Conservation (phyloP, 2,113 vertebrate species). For the Microcebus lehilahytsara region DNA sequence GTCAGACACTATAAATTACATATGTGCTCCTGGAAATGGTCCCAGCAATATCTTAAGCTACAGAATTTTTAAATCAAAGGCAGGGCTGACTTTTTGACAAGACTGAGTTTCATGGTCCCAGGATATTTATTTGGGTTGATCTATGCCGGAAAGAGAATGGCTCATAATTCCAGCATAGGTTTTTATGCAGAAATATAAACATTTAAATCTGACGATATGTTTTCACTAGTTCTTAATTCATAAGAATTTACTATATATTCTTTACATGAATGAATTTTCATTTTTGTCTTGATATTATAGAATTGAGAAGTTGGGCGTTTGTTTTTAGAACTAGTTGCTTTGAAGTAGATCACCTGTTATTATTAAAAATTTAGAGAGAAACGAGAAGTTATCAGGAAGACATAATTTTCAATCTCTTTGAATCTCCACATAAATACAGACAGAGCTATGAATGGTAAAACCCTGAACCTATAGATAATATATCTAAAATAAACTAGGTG, state of each 20-base stretch:
- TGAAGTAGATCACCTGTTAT: neutral
- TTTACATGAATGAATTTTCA: neutral
- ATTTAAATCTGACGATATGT: neutral
- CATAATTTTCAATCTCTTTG: neutral
- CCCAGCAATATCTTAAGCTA: slow-evolving; percentile 33
- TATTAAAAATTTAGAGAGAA: neutral
- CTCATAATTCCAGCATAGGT: neutral
- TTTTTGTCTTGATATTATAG: neutral
- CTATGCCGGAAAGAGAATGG: neutral
- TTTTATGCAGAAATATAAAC: neutral
- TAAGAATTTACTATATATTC: neutral
- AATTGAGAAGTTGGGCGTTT: neutral
- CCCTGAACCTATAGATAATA: neutral
- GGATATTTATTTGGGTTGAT: slow-evolving; percentile 4
- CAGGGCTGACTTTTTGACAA: neutral
- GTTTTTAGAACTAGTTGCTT: neutral
- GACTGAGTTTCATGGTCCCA: neutral
- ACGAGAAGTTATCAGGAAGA: neutral
- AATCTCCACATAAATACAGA: neutral
- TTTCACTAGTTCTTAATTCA: neutral
- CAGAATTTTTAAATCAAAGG: slow-evolving; percentile 37
- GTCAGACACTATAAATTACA: slow-evolving; percentile 40
- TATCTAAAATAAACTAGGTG: neutral
- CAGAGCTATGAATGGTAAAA: neutral
- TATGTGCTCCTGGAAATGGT: slow-evolving; percentile 29